These are phyloP conservation scores for Acronicta psi DNA, from an alignment of 2,888 invertebrate genomes.

Conservation along the genomic window DNA sequence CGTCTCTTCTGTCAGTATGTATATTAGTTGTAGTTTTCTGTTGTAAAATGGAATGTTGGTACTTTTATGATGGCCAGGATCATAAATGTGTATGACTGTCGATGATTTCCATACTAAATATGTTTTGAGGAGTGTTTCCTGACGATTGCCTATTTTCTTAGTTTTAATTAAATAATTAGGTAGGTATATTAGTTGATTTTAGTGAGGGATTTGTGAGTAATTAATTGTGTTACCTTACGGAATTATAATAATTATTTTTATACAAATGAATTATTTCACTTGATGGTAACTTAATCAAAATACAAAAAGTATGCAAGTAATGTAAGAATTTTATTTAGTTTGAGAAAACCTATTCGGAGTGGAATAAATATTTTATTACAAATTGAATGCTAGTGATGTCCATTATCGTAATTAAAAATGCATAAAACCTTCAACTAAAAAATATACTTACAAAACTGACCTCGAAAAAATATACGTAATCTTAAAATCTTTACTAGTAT, in stretches of 20 bases:
- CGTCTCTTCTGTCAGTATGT: constrained; percentile 45
- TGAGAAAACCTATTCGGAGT: too few relatives aligned
- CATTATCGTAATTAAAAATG: constrained; percentile 2
- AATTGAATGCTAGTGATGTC: too few relatives aligned
- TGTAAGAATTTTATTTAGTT: too few relatives aligned
- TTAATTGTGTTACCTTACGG: neutral
- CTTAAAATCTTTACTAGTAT: constrained; percentile 43
- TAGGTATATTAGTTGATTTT: neutral
- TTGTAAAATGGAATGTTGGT: constrained; percentile 46
- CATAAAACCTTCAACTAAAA: constrained; percentile 1
- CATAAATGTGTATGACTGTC: constrained; percentile 46
- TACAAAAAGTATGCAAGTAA: too few relatives aligned
- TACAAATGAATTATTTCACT: too few relatives aligned
- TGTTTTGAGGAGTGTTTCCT: constrained; percentile 22
- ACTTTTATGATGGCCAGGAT: constrained; percentile 46
- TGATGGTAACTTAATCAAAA: too few relatives aligned
- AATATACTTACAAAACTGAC: neutral
- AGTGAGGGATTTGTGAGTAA: neutral
- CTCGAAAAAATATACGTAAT: constrained; percentile 22
- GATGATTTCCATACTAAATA: constrained; percentile 48
- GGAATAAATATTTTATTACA: neutral
- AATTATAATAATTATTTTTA: too few relatives aligned
- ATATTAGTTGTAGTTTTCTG: constrained; percentile 46
- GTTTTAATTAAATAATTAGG: constrained; percentile 19
- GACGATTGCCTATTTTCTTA: constrained; percentile 19